Percentiles rank a stretch among this genome's conserved stretches.
phyloP scores from a whole-genome alignment of 2,888 invertebrate genomes.

The Hypsopygia costalis region DNA sequence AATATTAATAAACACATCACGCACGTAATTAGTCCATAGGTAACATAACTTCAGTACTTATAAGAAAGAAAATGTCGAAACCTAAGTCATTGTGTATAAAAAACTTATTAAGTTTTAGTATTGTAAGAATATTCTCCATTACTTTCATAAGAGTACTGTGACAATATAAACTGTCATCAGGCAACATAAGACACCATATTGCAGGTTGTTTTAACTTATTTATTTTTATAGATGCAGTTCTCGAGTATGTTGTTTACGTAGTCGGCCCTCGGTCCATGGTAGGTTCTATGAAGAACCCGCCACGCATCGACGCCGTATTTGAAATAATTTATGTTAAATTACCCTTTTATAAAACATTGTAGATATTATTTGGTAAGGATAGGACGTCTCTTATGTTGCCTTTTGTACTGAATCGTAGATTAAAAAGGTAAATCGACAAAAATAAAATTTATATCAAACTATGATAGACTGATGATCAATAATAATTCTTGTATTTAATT shows the following conservation, averaged over 20 bases:
- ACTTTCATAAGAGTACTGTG: constrained; percentile 70
- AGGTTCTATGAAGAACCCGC: constrained; percentile 29
- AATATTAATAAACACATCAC: constrained; percentile 45
- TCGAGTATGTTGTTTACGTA: constrained; percentile 32
- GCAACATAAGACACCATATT: constrained; percentile 64
- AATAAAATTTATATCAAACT: constrained; percentile 75
- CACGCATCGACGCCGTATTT: constrained; percentile 37
- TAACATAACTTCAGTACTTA: constrained; percentile 72
- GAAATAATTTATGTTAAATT: constrained; percentile 65
- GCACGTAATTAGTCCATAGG: constrained; percentile 73
- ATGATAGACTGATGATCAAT: constrained; percentile 80
- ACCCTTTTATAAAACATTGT: constrained; percentile 57
- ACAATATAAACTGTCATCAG: constrained; percentile 64
- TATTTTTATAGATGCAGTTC: constrained; percentile 58
- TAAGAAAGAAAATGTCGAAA: constrained; percentile 79
- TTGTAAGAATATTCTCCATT: constrained; percentile 76
- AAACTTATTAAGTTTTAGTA: constrained; percentile 70
- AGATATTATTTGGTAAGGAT: constrained; percentile 60
- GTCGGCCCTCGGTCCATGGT: constrained; percentile 31
- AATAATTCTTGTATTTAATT: constrained; percentile 78
- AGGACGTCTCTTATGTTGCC: constrained; percentile 70
- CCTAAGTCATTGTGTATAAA: constrained; percentile 81
- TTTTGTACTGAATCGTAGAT: constrained; percentile 58
- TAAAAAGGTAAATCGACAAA: constrained; percentile 74
- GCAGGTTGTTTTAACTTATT: constrained; percentile 72